Conservation (phyloP, 2,113 vertebrate species). For the Antechinus stuartii region DNA sequence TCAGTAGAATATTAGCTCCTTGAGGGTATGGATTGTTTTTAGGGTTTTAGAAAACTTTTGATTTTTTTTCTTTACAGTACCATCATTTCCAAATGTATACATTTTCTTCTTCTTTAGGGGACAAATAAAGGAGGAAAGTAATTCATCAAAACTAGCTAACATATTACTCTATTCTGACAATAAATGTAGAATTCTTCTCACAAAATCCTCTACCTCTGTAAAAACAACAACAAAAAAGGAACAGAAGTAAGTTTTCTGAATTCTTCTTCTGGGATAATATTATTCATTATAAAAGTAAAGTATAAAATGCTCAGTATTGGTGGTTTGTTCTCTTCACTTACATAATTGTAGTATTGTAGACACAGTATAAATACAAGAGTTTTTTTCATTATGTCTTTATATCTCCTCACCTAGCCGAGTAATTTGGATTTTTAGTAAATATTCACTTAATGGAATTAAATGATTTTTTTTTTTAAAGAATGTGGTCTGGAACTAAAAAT, state of each 20-base stretch:
- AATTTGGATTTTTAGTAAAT: background rate
- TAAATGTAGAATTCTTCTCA: background rate
- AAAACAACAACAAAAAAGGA: background rate
- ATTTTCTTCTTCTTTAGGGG: background rate
- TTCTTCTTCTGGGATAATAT: background rate
- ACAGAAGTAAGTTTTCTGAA: background rate
- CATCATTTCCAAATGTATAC: background rate
- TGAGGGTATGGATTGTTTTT: background rate
- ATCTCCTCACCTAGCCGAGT: background rate
- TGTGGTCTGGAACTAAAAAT: background rate
- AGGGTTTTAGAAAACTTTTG: background rate
- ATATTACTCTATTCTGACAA: background rate
- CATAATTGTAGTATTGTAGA: background rate
- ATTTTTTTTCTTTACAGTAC: background rate
- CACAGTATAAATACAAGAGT: background rate
- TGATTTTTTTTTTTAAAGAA: background rate
- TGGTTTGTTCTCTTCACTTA: background rate
- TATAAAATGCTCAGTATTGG: background rate
- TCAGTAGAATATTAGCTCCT: background rate
- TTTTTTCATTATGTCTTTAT: background rate
- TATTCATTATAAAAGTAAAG: background rate
- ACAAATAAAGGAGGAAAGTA: background rate
- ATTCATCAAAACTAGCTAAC: background rate
- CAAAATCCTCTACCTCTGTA: background rate
- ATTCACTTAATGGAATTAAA: background rate